Conservation (phyloP, 2,888 invertebrate species). For the Conops quadrifasciatus region DNA sequence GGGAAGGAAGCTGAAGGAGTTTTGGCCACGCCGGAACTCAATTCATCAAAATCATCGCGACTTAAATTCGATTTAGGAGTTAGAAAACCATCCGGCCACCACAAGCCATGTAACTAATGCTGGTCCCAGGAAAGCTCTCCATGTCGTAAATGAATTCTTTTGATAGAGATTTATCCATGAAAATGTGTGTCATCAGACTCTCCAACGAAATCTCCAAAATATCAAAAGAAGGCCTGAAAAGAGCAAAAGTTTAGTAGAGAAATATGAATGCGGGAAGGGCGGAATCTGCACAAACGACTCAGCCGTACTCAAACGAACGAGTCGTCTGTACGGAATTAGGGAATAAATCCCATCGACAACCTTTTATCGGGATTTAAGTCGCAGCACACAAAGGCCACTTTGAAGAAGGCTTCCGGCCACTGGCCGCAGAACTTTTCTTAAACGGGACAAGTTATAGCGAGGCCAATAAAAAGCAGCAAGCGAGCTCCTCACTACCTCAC, state of each 20-base stretch:
- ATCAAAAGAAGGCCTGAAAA: slow-evolving; percentile 84
- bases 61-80: slow-evolving; percentile 63
- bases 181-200: slow-evolving; percentile 77
- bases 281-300: not conserved
- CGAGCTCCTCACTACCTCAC: slow-evolving; percentile 74
- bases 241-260: not conserved
- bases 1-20: slow-evolving; percentile 25
- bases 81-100: slow-evolving; percentile 60
- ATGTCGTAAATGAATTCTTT: slow-evolving; percentile 79
- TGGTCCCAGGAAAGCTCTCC: slow-evolving; percentile 70
- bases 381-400: slow-evolving; percentile 89
- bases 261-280: not conserved
- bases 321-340: too few species aligned
- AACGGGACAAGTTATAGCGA: slow-evolving; percentile 43
- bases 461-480: slow-evolving; percentile 5
- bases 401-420: slow-evolving; percentile 88
- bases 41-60: slow-evolving; percentile 57
- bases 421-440: slow-evolving; percentile 82
- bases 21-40: slow-evolving; percentile 29
- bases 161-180: slow-evolving; percentile 72
- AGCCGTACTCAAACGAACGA: too few species aligned
- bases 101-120: slow-evolving; percentile 62
- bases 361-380: slow-evolving; percentile 89
- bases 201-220: slow-evolving; percentile 90
- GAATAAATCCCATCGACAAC: slow-evolving; percentile 65